phyloP scores from a whole-genome alignment of 1,140 invertebrate genomes.

The silkworm (Bombyx mori) region ASM3026992v2 NC_085133.1:6822001-6822500 shows the following conservation, averaged over 20 bases:
- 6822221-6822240: constrained; percentile 40
- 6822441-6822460: no score
- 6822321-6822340: neutral
- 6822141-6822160: constrained; percentile 33
- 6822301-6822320: constrained; percentile 20
- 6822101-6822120: constrained; percentile 32
- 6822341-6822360: constrained; percentile 5
- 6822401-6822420: no score
- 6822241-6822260: constrained; percentile 39
- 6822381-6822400: no score
- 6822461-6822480: no score
- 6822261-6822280: constrained; percentile 29
- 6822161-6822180: constrained; percentile 15
- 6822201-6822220: constrained; percentile 41
- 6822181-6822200: constrained; percentile 2
- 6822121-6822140: constrained; percentile 28
- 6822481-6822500: no score
- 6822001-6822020: constrained; percentile 41
- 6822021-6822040: constrained; percentile 22
- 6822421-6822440: no score
- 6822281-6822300: constrained; percentile 63
- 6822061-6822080: constrained; percentile 22
- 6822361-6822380: neutral
- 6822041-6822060: constrained; percentile 33
- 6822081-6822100: constrained; percentile 30